phyloP scores from a whole-genome alignment of 2,797 vertebrate species.

The Chlorospingus semifuscus region DNA sequence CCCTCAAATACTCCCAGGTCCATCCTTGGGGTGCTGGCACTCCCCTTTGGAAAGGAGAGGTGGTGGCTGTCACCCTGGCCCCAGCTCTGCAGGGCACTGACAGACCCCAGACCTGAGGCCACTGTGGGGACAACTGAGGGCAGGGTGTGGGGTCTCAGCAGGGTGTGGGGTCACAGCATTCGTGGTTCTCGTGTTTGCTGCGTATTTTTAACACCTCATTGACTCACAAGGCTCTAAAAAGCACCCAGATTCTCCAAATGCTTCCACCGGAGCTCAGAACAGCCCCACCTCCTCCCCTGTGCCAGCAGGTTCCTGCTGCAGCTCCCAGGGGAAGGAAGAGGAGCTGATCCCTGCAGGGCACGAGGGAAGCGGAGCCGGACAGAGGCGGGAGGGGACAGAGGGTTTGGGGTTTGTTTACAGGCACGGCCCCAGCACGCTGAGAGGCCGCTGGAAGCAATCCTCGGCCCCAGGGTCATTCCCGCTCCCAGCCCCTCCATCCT shows the following conservation, averaged over 20 bases:
- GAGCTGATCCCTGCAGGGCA: accelerated
- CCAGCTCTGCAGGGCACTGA: neutral
- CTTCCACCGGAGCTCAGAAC: neutral
- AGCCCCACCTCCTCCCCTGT: neutral
- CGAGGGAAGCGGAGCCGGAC: neutral
- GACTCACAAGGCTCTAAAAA: slow-evolving; percentile 54
- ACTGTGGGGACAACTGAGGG: neutral
- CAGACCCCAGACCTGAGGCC: neutral
- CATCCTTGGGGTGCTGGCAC: neutral
- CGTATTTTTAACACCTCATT: slow-evolving; percentile 58
- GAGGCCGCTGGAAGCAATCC: slow-evolving; percentile 37
- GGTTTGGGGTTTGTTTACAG: slow-evolving; percentile 55
- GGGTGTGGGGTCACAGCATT: neutral
- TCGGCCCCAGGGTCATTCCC: neutral
- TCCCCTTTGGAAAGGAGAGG: neutral
- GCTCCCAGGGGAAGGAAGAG: neutral
- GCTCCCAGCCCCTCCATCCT: neutral
- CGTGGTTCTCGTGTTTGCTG: accelerated
- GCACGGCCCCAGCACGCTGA: neutral
- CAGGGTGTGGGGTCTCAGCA: neutral
- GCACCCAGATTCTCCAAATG: slow-evolving; percentile 12
- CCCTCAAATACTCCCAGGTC: neutral
- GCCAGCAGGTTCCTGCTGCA: neutral
- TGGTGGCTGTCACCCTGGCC: neutral
- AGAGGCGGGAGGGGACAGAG: neutral